Conservation (phyloP, 2,888 invertebrate genomes). For the Luperina testacea region DNA sequence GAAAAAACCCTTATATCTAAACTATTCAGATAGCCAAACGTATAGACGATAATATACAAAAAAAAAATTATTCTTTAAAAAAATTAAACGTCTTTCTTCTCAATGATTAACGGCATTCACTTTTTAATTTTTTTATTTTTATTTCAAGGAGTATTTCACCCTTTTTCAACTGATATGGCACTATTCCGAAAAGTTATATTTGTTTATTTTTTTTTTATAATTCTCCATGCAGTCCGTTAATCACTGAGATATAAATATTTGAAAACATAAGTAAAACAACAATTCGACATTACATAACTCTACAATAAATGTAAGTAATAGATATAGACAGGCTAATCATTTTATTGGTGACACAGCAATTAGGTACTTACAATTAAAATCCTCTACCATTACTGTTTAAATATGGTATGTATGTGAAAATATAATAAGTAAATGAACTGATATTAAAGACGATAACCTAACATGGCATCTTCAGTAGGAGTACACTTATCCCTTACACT, state of each 20-base stretch:
- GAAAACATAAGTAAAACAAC: conserved; percentile 74
- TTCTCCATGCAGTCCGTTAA: conserved; percentile 75
- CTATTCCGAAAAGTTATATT: conserved; percentile 76
- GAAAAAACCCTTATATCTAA: conserved; percentile 84
- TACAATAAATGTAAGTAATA: conserved; percentile 80
- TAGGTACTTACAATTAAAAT: conserved; percentile 81
- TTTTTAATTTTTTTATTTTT: conserved; percentile 45
- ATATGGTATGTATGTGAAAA: conserved; percentile 74
- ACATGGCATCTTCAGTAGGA: conserved; percentile 81
- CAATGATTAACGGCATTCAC: conserved; percentile 80
- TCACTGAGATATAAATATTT: conserved; percentile 77
- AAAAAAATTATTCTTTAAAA: conserved; percentile 56
- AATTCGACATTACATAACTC: conserved; percentile 75
- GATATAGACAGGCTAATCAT: conserved; percentile 85
- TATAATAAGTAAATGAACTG: conserved; percentile 78
- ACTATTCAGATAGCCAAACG: conserved; percentile 79
- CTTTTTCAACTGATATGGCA: conserved; percentile 82
- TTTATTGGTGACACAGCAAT: conserved; percentile 90
- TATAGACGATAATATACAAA: conserved; percentile 67
- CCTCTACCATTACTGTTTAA: conserved; percentile 83
- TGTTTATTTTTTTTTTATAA: conserved; percentile 63
- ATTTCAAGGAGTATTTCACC: conserved; percentile 58
- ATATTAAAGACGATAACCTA: conserved; percentile 82
- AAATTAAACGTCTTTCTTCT: conserved; percentile 61
- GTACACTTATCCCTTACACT: conserved; percentile 72